Evolutionary conservation across 1,140 invertebrate species (phyloP).

Genomic region (Macrosteles quadrilineatus): DNA sequence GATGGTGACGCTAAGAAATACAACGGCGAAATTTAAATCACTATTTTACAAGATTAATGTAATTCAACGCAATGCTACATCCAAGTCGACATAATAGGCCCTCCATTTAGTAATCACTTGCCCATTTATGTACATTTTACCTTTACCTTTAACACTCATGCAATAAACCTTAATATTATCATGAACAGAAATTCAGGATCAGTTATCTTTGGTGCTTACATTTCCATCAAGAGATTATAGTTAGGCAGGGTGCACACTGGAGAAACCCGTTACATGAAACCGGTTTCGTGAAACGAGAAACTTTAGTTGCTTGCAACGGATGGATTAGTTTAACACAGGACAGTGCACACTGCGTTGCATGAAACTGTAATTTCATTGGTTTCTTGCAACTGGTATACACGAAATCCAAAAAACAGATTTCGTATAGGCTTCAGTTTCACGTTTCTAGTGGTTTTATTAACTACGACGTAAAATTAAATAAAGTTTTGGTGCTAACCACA

Average conservation of each 20-base stretch:
- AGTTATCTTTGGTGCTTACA: too few relatives aligned
- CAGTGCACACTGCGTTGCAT: background rate
- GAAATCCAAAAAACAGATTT: conserved; percentile 12
- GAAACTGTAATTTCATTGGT: conserved; percentile 3
- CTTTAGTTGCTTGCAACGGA: conserved; percentile 1
- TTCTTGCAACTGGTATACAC: conserved; percentile 14
- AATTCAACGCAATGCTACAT: too few relatives aligned
- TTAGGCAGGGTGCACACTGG: background rate
- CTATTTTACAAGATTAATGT: too few relatives aligned
- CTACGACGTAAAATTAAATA: background rate
- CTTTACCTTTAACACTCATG: too few relatives aligned
- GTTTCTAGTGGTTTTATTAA: background rate
- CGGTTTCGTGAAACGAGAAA: conserved; percentile 5
- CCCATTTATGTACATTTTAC: too few relatives aligned
- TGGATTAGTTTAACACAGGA: background rate
- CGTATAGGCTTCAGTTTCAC: background rate
- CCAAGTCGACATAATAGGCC: too few relatives aligned
- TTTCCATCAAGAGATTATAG: too few relatives aligned
- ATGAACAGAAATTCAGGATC: too few relatives aligned
- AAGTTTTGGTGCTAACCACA: background rate
- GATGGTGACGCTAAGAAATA: too few relatives aligned
- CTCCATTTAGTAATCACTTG: too few relatives aligned
- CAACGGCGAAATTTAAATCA: too few relatives aligned
- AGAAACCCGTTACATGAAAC: conserved; percentile 8
- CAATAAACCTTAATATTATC: too few relatives aligned